These are phyloP conservation scores for Lepidotrigona ventralis DNA, from an alignment of 1,140 invertebrate genomes.

Conservation along the genomic window DNA sequence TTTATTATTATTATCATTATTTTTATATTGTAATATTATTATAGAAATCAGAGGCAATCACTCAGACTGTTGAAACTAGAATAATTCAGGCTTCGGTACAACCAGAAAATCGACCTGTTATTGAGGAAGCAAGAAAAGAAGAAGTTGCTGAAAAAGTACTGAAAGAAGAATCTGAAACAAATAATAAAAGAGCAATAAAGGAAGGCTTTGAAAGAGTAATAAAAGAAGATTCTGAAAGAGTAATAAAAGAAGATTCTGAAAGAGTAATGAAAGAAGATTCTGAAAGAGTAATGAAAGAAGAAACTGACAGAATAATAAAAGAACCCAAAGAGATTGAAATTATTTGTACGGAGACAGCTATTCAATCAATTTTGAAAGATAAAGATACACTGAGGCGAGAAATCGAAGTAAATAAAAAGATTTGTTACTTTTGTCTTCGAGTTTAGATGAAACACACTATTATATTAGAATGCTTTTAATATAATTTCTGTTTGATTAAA, in stretches of 20 bases:
- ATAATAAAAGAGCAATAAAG: not conserved
- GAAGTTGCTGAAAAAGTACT: not conserved
- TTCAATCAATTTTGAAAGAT: slow-evolving; percentile 33
- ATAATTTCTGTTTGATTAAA: not conserved
- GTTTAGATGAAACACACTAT: not conserved
- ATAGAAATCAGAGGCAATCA: not conserved
- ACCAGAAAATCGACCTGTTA: not conserved
- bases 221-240: not conserved
- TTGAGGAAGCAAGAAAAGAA: not conserved
- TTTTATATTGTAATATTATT: not conserved
- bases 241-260: not conserved
- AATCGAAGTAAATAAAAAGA: slow-evolving; percentile 51
- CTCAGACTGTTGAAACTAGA: not conserved
- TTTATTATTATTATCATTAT: not conserved
- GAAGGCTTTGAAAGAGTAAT: not conserved
- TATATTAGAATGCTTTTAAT: not conserved
- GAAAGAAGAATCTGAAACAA: not conserved
- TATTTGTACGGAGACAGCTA: slow-evolving; percentile 10
- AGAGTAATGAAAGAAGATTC: not conserved
- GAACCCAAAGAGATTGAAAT: not conserved
- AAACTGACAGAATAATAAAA: no score
- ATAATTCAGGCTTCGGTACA: not conserved
- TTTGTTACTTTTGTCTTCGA: not conserved
- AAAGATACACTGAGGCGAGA: slow-evolving; percentile 55
- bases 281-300: not conserved